Conservation (phyloP, 2,888 invertebrate genomes). For the Nomada fabriciana region DNA sequence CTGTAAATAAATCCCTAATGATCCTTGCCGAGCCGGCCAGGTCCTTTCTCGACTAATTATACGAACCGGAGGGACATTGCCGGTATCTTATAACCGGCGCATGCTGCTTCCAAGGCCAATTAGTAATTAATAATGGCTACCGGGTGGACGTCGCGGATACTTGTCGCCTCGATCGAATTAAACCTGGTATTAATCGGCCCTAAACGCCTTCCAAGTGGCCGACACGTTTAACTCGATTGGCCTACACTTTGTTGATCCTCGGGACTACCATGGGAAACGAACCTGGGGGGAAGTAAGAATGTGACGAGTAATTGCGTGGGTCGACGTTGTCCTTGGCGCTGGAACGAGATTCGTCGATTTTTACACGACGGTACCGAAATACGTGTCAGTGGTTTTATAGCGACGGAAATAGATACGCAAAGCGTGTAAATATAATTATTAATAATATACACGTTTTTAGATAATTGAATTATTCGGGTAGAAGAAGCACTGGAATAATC, state of each 20-base stretch:
- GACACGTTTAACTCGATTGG: constrained; percentile 36
- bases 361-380: no score
- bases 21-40: constrained; percentile 62
- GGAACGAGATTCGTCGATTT: background rate
- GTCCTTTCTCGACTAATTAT: constrained; percentile 72
- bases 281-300: background rate
- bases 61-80: constrained; percentile 63
- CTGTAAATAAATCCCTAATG: constrained; percentile 80
- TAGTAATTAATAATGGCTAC: constrained; percentile 78
- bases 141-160: constrained; percentile 57
- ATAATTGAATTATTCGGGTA: no score
- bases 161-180: constrained; percentile 73
- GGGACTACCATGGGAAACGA: background rate
- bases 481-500: no score
- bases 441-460: no score
- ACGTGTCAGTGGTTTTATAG: no score
- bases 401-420: no score
- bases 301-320: background rate
- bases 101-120: constrained; percentile 67
- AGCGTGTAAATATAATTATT: no score
- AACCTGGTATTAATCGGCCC: constrained; percentile 63
- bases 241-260: constrained; percentile 5
- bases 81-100: constrained; percentile 69
- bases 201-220: constrained; percentile 51
- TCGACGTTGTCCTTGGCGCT: background rate